Percentiles rank a stretch among this genome's conserved stretches.
Conservation (phyloP, 2,888 invertebrate species). For the Hanleya hanleyi region DNA sequence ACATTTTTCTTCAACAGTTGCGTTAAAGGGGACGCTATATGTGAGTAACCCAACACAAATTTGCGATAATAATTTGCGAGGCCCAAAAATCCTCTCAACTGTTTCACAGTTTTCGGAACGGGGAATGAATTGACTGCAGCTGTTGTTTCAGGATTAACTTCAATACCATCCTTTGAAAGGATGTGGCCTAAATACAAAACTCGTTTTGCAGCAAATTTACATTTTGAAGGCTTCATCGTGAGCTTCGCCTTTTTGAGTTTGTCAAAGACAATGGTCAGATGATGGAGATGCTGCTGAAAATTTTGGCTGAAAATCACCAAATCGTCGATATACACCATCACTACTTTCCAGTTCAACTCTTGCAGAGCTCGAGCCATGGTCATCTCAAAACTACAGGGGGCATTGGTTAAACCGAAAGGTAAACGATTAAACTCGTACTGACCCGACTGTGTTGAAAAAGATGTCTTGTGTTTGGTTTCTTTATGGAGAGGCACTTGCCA, state of each 20-base stretch:
- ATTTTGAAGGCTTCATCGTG: constrained; percentile 9
- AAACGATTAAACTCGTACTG: not conserved
- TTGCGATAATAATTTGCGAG: too few species aligned
- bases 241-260: not conserved
- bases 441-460: constrained; percentile 7
- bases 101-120: not conserved
- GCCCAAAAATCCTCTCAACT: too few species aligned
- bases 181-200: constrained; percentile 7
- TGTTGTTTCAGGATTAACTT: not conserved
- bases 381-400: not conserved
- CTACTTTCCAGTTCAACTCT: too few species aligned
- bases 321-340: too few species aligned
- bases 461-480: not conserved
- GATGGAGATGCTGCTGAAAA: constrained; percentile 2
- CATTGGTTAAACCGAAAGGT: constrained; percentile 13
- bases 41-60: too few species aligned
- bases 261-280: not conserved
- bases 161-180: not conserved
- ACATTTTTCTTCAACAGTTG: not conserved
- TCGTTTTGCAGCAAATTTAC: not conserved
- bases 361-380: constrained; percentile 7
- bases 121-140: not conserved
- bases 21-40: constrained; percentile 28
- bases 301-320: too few species aligned
- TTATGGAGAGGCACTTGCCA: constrained; percentile 16